Conservation (phyloP, 2,797 vertebrate species). For the Anas acuta region DNA sequence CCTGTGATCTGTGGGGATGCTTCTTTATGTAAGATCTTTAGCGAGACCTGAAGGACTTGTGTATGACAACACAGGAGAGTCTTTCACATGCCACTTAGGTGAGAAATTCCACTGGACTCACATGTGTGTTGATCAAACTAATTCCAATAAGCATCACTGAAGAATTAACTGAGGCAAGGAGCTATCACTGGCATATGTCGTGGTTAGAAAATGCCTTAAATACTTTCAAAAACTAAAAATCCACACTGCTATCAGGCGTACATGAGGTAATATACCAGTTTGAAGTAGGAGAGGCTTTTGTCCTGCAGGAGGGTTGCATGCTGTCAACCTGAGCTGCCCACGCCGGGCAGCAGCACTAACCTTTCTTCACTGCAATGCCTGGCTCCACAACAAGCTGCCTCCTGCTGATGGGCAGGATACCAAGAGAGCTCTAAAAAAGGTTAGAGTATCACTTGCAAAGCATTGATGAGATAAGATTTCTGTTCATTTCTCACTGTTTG, state of each 20-base stretch:
- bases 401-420: neutral
- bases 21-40: neutral
- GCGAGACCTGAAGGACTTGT: rapidly evolving
- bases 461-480: neutral
- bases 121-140: neutral
- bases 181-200: neutral
- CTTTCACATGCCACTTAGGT: neutral
- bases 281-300: no score
- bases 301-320: no score
- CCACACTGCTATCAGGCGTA: no score
- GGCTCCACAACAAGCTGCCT: neutral
- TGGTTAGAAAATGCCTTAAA: neutral
- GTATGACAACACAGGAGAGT: neutral
- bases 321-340: no score
- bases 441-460: neutral
- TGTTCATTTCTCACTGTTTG: neutral
- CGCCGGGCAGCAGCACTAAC: no score
- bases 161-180: neutral
- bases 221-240: neutral
- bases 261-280: no score
- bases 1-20: neutral
- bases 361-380: rapidly evolving
- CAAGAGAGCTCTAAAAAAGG: neutral
- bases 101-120: neutral
- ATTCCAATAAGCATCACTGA: neutral